Conservation (phyloP, 2,888 invertebrate genomes). For the Endotricha flammealis region DNA sequence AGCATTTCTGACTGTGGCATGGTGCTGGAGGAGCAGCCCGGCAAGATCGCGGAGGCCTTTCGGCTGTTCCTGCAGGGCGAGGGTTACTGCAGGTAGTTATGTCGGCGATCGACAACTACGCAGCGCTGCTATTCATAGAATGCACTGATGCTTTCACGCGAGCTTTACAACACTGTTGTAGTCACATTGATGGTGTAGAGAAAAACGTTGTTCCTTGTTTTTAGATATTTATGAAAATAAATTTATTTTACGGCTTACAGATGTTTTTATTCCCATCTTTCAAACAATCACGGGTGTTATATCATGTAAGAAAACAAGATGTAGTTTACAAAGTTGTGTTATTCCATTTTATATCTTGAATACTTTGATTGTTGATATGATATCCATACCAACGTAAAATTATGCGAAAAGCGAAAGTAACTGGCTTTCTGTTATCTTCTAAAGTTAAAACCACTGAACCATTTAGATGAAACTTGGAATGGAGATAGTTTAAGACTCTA, state of each 20-base stretch:
- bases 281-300: too few species aligned
- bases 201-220: slow-evolving; percentile 64
- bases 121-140: slow-evolving; percentile 57
- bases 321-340: too few species aligned
- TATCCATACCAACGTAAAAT: too few species aligned
- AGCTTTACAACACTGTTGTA: slow-evolving; percentile 71
- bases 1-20: slow-evolving; percentile 99
- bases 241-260: slow-evolving; percentile 66
- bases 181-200: slow-evolving; percentile 64
- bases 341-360: too few species aligned
- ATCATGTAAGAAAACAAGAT: too few species aligned
- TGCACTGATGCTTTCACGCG: slow-evolving; percentile 74
- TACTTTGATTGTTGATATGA: too few species aligned
- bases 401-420: too few species aligned
- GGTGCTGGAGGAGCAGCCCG: slow-evolving; percentile 98
- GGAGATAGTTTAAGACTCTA: too few species aligned
- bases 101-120: slow-evolving; percentile 32
- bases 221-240: slow-evolving; percentile 67
- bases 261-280: slow-evolving; percentile 22
- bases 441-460: too few species aligned
- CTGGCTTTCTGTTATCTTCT: too few species aligned
- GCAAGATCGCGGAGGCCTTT: slow-evolving; percentile 97
- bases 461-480: too few species aligned
- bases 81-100: slow-evolving; percentile 90
- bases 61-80: slow-evolving; percentile 98